Evolutionary conservation across 2,888 invertebrate species (phyloP).

Genomic region (Polydrusus tereticollis): DNA sequence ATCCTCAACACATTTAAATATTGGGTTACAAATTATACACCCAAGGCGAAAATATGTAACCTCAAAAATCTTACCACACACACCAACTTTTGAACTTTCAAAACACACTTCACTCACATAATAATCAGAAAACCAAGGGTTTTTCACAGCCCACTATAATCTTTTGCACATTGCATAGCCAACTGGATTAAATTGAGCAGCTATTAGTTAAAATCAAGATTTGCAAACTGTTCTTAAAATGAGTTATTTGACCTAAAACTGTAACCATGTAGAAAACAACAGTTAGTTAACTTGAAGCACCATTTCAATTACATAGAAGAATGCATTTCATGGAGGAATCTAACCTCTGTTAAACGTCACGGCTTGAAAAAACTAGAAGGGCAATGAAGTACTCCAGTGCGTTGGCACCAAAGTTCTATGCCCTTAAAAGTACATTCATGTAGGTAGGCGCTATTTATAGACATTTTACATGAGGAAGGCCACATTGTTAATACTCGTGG

Average conservation of each 20-base stretch:
- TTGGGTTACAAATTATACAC: slow-evolving; percentile 30
- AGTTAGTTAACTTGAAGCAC: slow-evolving; percentile 61
- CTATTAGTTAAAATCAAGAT: slow-evolving; percentile 50
- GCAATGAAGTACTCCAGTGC: slow-evolving; percentile 47
- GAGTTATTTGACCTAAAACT: slow-evolving; percentile 68
- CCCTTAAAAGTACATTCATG: slow-evolving; percentile 60
- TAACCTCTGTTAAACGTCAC: slow-evolving; percentile 49
- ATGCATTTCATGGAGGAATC: slow-evolving; percentile 56
- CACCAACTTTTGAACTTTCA: neutral
- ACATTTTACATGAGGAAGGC: slow-evolving; percentile 38
- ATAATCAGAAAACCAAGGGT: neutral
- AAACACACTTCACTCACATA: slow-evolving; percentile 29
- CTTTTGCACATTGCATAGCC: slow-evolving; percentile 37
- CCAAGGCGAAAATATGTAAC: slow-evolving; percentile 26
- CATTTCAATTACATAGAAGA: slow-evolving; percentile 60
- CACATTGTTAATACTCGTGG: slow-evolving; percentile 30
- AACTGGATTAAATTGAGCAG: slow-evolving; percentile 38
- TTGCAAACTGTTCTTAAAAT: slow-evolving; percentile 52
- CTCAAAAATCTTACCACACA: slow-evolving; percentile 27
- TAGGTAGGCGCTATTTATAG: slow-evolving; percentile 50
- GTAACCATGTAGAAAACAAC: slow-evolving; percentile 67
- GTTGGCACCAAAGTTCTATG: slow-evolving; percentile 55
- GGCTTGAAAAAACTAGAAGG: slow-evolving; percentile 47
- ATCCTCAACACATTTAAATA: slow-evolving; percentile 23
- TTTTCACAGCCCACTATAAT: slow-evolving; percentile 23